Evolutionary conservation across 2,797 vertebrate species (phyloP), one percentile per base, ranked within the genome.

Genomic region (Macroramphosus scolopax): DNA sequence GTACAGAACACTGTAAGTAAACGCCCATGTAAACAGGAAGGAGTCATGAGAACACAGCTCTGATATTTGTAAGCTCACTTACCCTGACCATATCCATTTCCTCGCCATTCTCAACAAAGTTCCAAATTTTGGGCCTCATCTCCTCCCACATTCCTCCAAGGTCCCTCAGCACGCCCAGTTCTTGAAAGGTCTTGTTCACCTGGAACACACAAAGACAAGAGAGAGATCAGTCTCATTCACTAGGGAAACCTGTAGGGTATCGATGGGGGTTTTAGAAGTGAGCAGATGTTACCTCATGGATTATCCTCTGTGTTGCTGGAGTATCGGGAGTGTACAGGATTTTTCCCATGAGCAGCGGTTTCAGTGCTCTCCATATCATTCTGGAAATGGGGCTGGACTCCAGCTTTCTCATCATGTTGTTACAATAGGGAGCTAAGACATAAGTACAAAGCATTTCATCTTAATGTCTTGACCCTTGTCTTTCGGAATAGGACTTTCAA

Each of bases 131-230:
- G 5, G 94, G 95, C 52, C 81, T 92, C 78, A 96, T 83, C 67
- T 98, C 96, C 31, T 93, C 91, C 97, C 97, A 99, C 93, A 97
- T 95, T 22, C 92, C 95, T 34, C 94, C 93, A 0, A 98, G 85
- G 70, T 98, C 95, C 67, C 92, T 88, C 57, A 99, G 91, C 24
- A 98, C 88, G 8, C 93, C 90, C 15, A 99, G 65, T 51, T 98
- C 95, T 88, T 98, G 95, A 81, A 98, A 99, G 8, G 97, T 99
- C 81, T 92, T 95, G 80, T 98, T 99, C 44, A 97, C 96, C 97
- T 98, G 68, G 0, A 54, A 47, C 15, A 47, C n/a, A 43, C 16
- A 44, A 22, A 9, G 12, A 39, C 33, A 52, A 5, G 12, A 36
- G 28, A 52, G 5, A 51, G 1, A 52, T 2, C 1, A 29, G 13